A percentile compares a stretch with the other conserved stretches of the same genome.
These are phyloP conservation scores for Cheilosia grossa DNA, from an alignment of 2,888 invertebrate genomes.

Conservation along the genomic window DNA sequence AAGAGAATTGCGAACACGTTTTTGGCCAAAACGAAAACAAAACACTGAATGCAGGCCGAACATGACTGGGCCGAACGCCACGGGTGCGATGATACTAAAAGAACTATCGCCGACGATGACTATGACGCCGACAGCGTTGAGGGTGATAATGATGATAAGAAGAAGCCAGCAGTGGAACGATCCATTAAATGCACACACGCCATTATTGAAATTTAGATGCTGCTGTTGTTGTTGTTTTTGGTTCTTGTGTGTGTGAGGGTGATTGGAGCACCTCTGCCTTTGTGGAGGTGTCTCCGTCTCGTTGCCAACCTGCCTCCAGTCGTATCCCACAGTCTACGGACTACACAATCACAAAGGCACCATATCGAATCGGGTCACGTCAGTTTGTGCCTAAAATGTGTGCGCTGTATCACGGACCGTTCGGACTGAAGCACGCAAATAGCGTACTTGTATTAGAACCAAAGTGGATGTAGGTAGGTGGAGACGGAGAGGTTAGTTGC, in stretches of 20 bases:
- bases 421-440: background rate
- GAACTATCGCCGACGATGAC: background rate
- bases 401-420: constrained; percentile 15
- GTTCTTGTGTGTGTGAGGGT: constrained; percentile 14
- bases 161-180: constrained; percentile 43
- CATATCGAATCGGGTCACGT: constrained; percentile 58
- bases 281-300: constrained; percentile 37
- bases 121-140: constrained; percentile 39
- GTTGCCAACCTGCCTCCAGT: constrained; percentile 12
- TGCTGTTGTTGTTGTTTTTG: background rate
- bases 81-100: constrained; percentile 17
- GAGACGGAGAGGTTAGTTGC: background rate
- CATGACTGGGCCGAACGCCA: constrained; percentile 54
- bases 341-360: constrained; percentile 42
- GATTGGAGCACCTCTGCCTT: constrained; percentile 20
- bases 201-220: constrained; percentile 45
- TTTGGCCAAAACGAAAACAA: constrained; percentile 59
- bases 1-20: constrained; percentile 62
- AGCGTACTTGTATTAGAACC: constrained; percentile 10
- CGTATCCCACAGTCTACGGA: background rate
- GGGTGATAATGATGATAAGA: constrained; percentile 53
- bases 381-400: constrained; percentile 45
- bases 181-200: constrained; percentile 48
- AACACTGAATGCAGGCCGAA: constrained; percentile 59
- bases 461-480: background rate